A percentile compares a stretch with the other conserved stretches of the same genome.
These are phyloP conservation scores for Tenodera sinensis DNA, from an alignment of 2,888 invertebrate species.

Conservation along the genomic window DNA sequence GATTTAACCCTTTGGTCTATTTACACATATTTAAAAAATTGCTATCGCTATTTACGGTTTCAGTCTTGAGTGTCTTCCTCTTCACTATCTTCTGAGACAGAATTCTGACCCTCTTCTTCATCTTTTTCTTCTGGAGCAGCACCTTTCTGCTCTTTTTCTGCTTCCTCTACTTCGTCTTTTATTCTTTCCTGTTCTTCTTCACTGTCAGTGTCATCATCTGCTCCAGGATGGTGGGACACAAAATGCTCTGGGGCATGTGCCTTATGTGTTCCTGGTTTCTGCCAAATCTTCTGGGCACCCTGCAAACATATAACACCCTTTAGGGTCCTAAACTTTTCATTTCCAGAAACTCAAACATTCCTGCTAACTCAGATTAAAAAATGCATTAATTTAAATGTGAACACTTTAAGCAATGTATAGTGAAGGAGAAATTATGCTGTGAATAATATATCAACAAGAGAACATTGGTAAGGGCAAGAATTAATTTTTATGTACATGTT, in stretches of 20 bases:
- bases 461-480: too few relatives aligned
- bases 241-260: constrained; percentile 54
- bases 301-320: constrained; percentile 36
- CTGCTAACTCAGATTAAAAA: too few relatives aligned
- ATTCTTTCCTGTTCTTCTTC: constrained; percentile 58
- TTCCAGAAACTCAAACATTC: too few relatives aligned
- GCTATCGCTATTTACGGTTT: background rate
- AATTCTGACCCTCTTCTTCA: background rate
- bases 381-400: too few relatives aligned
- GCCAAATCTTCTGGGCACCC: constrained; percentile 53
- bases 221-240: constrained; percentile 63
- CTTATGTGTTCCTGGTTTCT: constrained; percentile 59
- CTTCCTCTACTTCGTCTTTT: constrained; percentile 10
- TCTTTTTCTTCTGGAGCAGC: background rate
- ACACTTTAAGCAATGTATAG: too few relatives aligned
- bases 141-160: background rate
- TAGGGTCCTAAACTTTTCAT: background rate
- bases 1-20: too few relatives aligned
- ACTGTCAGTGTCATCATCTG: constrained; percentile 53
- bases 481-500: too few relatives aligned
- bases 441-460: too few relatives aligned
- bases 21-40: too few relatives aligned
- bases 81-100: background rate
- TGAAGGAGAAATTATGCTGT: too few relatives aligned
- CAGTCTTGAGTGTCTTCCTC: background rate